These are phyloP conservation scores for Eudasyphora cyanicolor DNA, from an alignment of 2,888 invertebrate genomes.

Conservation along the genomic window DNA sequence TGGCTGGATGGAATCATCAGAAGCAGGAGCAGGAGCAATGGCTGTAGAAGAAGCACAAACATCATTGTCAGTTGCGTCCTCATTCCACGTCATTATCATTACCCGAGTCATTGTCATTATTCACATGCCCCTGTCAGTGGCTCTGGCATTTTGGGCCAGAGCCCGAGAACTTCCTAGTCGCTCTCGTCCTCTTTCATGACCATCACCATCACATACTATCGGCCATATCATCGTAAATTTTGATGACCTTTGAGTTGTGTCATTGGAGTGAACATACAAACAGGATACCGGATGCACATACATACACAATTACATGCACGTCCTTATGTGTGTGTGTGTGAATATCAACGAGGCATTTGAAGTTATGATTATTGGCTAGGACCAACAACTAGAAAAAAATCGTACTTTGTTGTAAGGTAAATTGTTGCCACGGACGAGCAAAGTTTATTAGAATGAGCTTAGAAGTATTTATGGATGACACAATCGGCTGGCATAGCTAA, in stretches of 20 bases:
- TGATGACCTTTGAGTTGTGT: constrained; percentile 63
- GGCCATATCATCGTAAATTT: constrained; percentile 50
- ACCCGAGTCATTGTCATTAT: not conserved
- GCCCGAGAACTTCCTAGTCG: no score
- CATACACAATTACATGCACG: not conserved
- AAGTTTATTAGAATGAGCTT: constrained; percentile 20
- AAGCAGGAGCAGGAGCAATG: constrained; percentile 21
- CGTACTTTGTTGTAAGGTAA: not conserved
- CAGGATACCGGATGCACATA: not conserved
- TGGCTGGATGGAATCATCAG: constrained; percentile 41
- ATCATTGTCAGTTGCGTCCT: constrained; percentile 10
- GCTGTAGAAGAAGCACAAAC: not conserved
- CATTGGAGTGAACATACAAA: constrained; percentile 53
- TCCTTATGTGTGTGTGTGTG: not conserved
- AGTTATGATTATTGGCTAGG: constrained; percentile 61
- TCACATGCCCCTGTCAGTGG: not conserved
- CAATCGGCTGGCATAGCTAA: not conserved
- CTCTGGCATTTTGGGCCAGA: not conserved
- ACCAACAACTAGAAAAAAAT: not conserved
- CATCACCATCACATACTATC: constrained; percentile 17
- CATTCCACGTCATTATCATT: constrained; percentile 19
- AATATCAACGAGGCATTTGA: constrained; percentile 50
- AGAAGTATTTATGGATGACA: constrained; percentile 10
- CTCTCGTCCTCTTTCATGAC: no score
- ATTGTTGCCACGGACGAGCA: constrained; percentile 8